These are phyloP conservation scores for Nothoprocta perdicaria DNA, from an alignment of 2,113 vertebrate species.

Conservation along the genomic window DNA sequence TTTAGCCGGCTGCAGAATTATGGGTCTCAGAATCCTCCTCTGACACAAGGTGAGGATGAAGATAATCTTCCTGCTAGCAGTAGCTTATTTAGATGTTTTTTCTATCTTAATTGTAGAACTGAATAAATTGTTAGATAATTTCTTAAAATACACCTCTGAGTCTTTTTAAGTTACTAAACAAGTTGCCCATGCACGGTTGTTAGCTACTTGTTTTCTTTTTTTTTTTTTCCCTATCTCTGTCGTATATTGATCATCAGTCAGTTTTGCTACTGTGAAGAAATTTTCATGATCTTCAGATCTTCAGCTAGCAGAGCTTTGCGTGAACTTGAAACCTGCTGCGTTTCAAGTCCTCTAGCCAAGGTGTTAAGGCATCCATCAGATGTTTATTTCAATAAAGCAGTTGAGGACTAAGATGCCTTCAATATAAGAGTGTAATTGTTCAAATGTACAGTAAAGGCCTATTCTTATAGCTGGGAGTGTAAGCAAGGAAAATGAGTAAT, in stretches of 20 bases:
- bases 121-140: too few species aligned
- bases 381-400: neutral
- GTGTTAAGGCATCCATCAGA: neutral
- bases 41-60: conserved; percentile 46
- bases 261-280: neutral
- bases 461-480: neutral
- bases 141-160: too few species aligned
- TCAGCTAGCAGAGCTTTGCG: neutral
- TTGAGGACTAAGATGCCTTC: neutral
- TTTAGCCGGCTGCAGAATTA: conserved; percentile 55
- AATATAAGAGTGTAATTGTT: neutral
- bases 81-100: neutral
- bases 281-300: neutral
- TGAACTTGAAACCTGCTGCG: neutral
- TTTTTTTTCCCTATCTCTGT: too few species aligned
- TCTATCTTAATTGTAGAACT: neutral
- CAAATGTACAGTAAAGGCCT: neutral
- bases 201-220: neutral
- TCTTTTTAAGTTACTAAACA: neutral
- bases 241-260: neutral
- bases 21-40: neutral
- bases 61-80: neutral
- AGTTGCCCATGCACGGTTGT: neutral
- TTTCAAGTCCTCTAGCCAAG: neutral
- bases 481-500: too few species aligned